Conservation (phyloP, 2,888 invertebrate species). For the Mimachlamys varia region DNA sequence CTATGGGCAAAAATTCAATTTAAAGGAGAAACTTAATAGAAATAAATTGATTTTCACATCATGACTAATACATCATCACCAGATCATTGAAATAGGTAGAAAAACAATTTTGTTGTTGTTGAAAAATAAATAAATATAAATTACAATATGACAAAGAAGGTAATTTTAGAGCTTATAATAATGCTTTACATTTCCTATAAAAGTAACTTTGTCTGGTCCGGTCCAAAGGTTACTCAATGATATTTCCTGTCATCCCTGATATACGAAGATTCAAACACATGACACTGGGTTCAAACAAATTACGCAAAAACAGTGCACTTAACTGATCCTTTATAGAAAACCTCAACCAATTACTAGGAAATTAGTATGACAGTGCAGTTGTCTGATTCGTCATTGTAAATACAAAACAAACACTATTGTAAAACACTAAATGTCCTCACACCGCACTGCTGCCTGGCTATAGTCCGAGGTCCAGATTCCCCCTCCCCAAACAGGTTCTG, state of each 20-base stretch:
- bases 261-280: neutral
- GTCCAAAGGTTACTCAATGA: neutral
- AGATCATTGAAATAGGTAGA: no score
- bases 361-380: neutral
- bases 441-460: neutral
- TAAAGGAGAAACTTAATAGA: no score
- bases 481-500: no score
- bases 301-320: neutral
- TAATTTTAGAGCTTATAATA: no score
- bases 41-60: no score
- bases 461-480: neutral
- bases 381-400: neutral
- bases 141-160: no score
- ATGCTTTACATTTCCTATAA: no score
- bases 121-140: no score
- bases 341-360: neutral
- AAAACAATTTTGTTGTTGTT: no score
- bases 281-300: neutral
- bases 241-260: neutral
- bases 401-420: neutral
- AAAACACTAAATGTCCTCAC: neutral
- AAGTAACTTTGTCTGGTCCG: neutral
- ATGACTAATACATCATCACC: no score
- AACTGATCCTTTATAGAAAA: neutral
- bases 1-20: no score